These are phyloP conservation scores for Sarcophilus harrisii DNA, from an alignment of 2,797 vertebrate species.

Conservation along the genomic window DNA sequence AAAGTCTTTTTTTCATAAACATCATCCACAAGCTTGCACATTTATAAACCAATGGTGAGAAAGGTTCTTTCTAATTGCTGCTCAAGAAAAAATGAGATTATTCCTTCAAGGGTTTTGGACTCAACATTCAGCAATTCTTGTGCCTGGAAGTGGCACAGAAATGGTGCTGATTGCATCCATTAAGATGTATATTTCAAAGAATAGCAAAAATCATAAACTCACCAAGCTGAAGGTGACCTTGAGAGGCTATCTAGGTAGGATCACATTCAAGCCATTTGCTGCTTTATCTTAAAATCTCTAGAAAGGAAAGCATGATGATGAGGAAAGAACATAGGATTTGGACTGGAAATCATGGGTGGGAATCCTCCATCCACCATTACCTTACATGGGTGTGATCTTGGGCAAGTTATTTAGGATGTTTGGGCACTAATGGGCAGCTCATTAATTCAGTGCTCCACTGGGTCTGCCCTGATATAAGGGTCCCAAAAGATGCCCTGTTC, in stretches of 20 bases:
- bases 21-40: background rate
- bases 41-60: background rate
- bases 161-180: background rate
- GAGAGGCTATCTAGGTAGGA: background rate
- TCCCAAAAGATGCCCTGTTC: background rate
- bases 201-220: background rate
- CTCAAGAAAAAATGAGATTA: slow-evolving; percentile 5
- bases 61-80: background rate
- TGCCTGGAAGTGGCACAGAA: background rate
- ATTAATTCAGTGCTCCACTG: background rate
- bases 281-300: background rate
- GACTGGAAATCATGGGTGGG: background rate
- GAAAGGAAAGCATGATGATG: background rate
- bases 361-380: background rate
- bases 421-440: background rate
- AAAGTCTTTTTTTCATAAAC: slow-evolving; percentile 2
- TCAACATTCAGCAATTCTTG: background rate
- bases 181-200: background rate
- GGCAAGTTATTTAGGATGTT: background rate
- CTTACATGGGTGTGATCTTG: background rate
- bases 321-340: background rate
- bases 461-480: background rate
- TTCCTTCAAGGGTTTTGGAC: background rate
- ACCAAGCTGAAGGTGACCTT: background rate
- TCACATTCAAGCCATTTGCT: background rate